phyloP scores from a whole-genome alignment of 2,797 vertebrate species.

The Lepus oiostolus region DNA sequence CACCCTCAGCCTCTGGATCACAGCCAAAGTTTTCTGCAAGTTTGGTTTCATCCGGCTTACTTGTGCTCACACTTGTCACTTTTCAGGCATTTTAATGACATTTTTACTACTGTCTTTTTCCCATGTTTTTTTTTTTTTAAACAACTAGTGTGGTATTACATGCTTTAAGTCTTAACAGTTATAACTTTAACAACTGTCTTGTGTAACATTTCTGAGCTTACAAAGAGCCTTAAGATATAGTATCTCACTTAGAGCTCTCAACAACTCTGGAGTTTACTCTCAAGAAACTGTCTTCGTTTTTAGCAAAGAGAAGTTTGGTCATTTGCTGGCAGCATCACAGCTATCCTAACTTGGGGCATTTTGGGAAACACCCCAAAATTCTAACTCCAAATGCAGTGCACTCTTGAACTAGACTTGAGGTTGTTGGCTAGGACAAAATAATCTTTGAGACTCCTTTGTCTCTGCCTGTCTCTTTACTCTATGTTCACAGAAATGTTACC shows the following conservation, averaged over 20 bases:
- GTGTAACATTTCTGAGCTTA: not conserved
- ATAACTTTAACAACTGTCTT: not conserved
- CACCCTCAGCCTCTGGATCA: not conserved
- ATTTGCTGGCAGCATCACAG: not conserved
- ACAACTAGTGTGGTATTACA: not conserved
- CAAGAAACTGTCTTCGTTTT: not conserved
- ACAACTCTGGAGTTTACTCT: not conserved
- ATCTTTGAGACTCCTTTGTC: not conserved
- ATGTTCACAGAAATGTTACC: not conserved
- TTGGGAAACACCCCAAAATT: not conserved
- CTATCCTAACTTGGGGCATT: not conserved
- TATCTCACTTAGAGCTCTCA: constrained; percentile 24
- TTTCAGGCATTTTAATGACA: not conserved
- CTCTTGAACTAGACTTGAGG: not conserved
- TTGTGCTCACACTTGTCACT: not conserved
- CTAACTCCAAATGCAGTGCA: not conserved
- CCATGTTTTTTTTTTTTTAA: not conserved
- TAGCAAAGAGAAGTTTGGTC: constrained; percentile 12
- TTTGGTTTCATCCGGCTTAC: not conserved
- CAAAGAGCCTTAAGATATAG: not conserved
- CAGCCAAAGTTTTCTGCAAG: not conserved
- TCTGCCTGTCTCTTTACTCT: constrained; percentile 8
- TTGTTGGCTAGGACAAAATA: not conserved
- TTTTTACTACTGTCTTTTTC: not conserved
- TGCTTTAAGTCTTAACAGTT: not conserved